These are phyloP conservation scores for Gastrophryne carolinensis DNA, from an alignment of 2,797 vertebrate genomes.

Conservation along the genomic window DNA sequence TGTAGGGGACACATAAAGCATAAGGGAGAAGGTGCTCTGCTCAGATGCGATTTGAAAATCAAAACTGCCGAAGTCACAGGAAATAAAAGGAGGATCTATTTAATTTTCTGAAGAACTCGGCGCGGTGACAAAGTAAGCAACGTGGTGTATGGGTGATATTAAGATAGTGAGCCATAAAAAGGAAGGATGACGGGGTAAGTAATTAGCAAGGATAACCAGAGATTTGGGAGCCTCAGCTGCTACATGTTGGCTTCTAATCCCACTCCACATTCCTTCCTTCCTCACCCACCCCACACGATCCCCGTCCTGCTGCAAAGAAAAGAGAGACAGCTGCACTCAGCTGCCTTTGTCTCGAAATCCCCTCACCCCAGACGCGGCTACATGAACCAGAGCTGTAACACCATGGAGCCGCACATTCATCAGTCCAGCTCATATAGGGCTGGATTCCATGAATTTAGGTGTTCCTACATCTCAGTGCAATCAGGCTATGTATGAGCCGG, in stretches of 20 bases:
- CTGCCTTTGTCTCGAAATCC: slow-evolving; percentile 26
- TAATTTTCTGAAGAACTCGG: too few species aligned
- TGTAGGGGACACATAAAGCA: too few species aligned
- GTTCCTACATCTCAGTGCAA: neutral
- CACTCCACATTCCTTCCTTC: slow-evolving; percentile 35
- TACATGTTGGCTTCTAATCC: slow-evolving; percentile 39
- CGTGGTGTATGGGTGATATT: neutral
- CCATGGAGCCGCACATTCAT: neutral
- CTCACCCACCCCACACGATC: slow-evolving; percentile 5
- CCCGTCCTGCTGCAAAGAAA: slow-evolving; percentile 32
- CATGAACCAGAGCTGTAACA: neutral
- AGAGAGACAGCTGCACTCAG: slow-evolving; percentile 46
- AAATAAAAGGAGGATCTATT: neutral
- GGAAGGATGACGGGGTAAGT: slow-evolving; percentile 19
- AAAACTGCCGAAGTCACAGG: neutral
- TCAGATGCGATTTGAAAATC: too few species aligned
- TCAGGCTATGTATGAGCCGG: too few species aligned
- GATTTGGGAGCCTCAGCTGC: slow-evolving; percentile 44
- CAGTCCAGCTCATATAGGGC: neutral
- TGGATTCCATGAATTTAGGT: neutral
- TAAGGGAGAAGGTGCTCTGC: too few species aligned
- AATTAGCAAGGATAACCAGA: slow-evolving; percentile 40
- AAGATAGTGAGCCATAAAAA: neutral
- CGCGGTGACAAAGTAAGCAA: neutral
- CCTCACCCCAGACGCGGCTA: neutral